Conservation (phyloP, 2,113 vertebrate species). For the Rynchops niger region DNA sequence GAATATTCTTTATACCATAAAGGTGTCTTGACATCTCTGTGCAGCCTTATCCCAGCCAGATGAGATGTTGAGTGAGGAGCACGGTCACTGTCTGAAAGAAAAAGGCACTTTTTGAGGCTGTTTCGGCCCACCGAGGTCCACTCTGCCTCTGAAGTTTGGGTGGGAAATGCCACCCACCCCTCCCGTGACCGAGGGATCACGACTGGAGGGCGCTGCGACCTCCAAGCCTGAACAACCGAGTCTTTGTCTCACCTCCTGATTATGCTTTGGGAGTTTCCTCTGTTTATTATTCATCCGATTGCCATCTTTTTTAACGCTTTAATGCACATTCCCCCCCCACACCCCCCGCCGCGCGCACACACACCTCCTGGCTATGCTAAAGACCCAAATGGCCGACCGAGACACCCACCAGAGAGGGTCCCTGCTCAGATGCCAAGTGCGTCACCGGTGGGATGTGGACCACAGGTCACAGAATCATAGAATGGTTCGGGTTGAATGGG, state of each 20-base stretch:
- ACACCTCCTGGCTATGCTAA: neutral
- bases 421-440: rapidly evolving
- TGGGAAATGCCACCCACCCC: neutral
- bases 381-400: rapidly evolving
- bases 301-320: neutral
- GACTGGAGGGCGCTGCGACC: neutral
- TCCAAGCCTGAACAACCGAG: neutral
- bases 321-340: neutral
- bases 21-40: neutral
- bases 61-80: neutral
- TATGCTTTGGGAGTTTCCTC: neutral
- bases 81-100: neutral
- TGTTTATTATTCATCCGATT: neutral
- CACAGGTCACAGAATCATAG: no score
- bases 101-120: neutral
- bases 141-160: neutral
- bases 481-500: no score
- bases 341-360: neutral
- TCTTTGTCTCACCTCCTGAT: slow-evolving; percentile 21
- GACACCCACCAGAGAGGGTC: rapidly evolving
- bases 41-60: neutral
- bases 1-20: neutral
- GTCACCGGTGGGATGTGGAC: neutral
- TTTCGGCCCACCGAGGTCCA: neutral
- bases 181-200: rapidly evolving